A percentile compares a stretch with the other conserved stretches of the same genome.
Evolutionary conservation across 2,113 vertebrate genomes (phyloP).

Genomic region (Craseonycteris thonglongyai): DNA sequence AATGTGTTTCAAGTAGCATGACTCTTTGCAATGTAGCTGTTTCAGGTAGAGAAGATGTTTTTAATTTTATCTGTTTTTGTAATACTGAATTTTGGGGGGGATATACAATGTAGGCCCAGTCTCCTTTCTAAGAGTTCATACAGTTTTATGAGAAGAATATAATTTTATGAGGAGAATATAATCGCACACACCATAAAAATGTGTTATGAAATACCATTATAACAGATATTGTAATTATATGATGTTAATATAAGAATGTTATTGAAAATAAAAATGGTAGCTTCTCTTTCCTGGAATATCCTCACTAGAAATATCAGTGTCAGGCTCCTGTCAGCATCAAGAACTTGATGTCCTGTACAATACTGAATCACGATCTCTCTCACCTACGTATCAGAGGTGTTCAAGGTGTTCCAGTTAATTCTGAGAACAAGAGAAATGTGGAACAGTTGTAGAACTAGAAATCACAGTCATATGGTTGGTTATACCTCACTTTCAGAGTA

Average conservation of each 20-base stretch:
- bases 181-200: too few relatives aligned
- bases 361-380: background rate
- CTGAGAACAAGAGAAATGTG: background rate
- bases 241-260: background rate
- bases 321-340: background rate
- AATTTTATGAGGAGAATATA: too few relatives aligned
- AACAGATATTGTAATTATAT: too few relatives aligned
- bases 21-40: background rate
- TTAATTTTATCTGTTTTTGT: background rate
- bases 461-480: background rate
- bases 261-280: background rate
- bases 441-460: constrained; percentile 1
- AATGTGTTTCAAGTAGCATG: background rate
- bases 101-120: background rate
- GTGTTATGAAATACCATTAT: too few relatives aligned
- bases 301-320: background rate
- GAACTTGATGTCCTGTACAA: constrained; percentile 2
- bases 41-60: background rate
- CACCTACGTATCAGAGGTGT: background rate
- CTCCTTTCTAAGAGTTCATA: background rate
- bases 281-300: background rate
- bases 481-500: background rate
- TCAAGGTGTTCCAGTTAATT: background rate
- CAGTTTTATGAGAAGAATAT: background rate
- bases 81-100: background rate